phyloP scores from a whole-genome alignment of 2,113 vertebrate species.

The Microtus ochrogaster region DNA sequence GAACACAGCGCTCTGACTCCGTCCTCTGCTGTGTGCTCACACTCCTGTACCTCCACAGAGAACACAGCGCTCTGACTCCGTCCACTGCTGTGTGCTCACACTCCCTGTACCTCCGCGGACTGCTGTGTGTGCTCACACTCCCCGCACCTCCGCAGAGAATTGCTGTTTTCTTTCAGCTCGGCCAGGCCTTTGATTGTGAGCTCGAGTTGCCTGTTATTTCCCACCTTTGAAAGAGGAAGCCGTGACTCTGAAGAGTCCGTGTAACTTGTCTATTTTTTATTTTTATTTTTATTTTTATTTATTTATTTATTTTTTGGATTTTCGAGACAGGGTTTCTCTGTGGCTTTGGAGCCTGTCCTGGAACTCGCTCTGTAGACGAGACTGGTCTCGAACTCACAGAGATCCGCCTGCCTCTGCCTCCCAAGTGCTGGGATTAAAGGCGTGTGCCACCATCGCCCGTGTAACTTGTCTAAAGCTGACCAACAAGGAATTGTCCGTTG shows the following conservation, averaged over 20 bases:
- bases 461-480: background rate
- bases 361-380: too few species aligned
- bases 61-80: fast-evolving
- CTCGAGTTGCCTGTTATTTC: background rate
- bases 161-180: background rate
- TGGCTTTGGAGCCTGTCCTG: too few species aligned
- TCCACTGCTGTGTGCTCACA: background rate
- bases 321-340: too few species aligned
- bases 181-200: background rate
- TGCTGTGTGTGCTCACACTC: background rate
- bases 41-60: background rate
- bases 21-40: background rate
- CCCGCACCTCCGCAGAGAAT: background rate
- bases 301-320: too few species aligned
- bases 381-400: too few species aligned
- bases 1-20: fast-evolving
- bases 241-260: background rate
- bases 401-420: too few species aligned
- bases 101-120: background rate
- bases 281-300: too few species aligned
- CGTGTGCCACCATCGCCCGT: too few species aligned
- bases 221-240: background rate
- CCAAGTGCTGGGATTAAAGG: too few species aligned
- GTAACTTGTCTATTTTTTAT: background rate
- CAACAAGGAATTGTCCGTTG: background rate